Percentiles rank a stretch among this genome's conserved stretches.
These are phyloP conservation scores for Disparrhopalites patrizii DNA, from an alignment of 2,888 invertebrate genomes.

Conservation along the genomic window DNA sequence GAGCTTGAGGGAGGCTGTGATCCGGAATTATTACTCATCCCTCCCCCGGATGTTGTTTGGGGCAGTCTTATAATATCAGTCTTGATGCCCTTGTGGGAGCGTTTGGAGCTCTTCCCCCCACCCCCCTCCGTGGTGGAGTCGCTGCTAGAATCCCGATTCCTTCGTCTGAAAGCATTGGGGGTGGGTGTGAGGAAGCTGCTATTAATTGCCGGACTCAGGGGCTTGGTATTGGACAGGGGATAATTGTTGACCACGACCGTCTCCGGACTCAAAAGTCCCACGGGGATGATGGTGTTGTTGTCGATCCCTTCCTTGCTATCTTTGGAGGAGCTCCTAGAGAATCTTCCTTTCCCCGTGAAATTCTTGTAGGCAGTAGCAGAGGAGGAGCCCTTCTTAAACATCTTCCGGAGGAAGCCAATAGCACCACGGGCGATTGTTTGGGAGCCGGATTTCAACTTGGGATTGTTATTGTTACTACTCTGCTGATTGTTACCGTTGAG, in stretches of 20 bases:
- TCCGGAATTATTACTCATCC: no score
- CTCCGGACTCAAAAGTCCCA: slow-evolving; percentile 27
- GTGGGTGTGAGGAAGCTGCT: slow-evolving; percentile 47
- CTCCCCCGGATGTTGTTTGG: slow-evolving; percentile 7
- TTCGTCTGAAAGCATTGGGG: slow-evolving; percentile 46
- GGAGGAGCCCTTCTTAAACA: slow-evolving; percentile 45
- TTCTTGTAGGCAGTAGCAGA: not conserved
- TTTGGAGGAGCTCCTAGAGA: no score
- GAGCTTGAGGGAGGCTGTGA: not conserved
- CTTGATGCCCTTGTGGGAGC: slow-evolving; percentile 39
- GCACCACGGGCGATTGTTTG: slow-evolving; percentile 44
- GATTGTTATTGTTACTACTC: slow-evolving; percentile 5
- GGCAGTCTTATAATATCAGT: slow-evolving; percentile 48
- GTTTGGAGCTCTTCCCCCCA: not conserved
- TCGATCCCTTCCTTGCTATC: slow-evolving; percentile 9
- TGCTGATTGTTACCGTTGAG: no score
- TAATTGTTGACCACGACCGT: slow-evolving; percentile 29
- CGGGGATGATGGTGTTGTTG: slow-evolving; percentile 22
- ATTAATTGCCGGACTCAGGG: slow-evolving; percentile 36
- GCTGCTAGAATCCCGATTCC: slow-evolving; percentile 33
- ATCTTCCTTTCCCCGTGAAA: slow-evolving; percentile 3
- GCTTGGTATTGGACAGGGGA: slow-evolving; percentile 34
- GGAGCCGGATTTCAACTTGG: slow-evolving; percentile 21
- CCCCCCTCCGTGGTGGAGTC: slow-evolving; percentile 15
- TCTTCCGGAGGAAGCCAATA: slow-evolving; percentile 45